Base-by-base conservation (phyloP, 2,888 invertebrate genomes). In the Luffia ferchaultella region DNA sequence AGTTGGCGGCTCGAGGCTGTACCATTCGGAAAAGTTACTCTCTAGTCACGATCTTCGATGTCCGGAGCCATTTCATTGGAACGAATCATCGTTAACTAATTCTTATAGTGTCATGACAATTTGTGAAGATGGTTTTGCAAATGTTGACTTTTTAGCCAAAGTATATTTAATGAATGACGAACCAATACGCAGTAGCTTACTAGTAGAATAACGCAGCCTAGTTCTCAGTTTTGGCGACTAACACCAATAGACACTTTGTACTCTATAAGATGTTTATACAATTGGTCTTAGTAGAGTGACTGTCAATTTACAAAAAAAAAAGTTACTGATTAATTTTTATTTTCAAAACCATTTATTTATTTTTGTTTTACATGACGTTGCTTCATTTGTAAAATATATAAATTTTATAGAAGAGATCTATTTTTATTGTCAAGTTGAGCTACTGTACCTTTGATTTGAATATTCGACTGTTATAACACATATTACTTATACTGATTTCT, bases 371-470 rank as follows among this genome's bases (percentile, higher is more conserved):
- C 48, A 67, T 69, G 70, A 72, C 70, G 75, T 71, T 73, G 71
- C 73, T 64, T 79, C 80, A 80, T 80, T 80, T 80, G 70, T 76
- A 83, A 79, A 79, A 72, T 76, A 77, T 76, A 79, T 80, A 80
- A 76, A 79, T 83, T 83, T 82, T 82, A 82, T 82, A 83, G 82
- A 72, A 83, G 79, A 83, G 79, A 80, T 82, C 78, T 83, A 83
- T 83, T 83, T 83, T 82, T 82, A 82, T 79, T 80, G 80, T 77
- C 73, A 80, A 76, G 74, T 79, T 79, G 68, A 76, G 65, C 69
- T 72, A 73, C 75, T 75, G 71, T 64, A 67, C 68, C 65, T 73
- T 49, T 45, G 48, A 71, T 68, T 76, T 76, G 68, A 62, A 69
- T 75, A 73, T 67, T 71, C 70, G 68, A 73, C 68, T 77, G 77